Percentiles rank a stretch among this genome's conserved stretches.
Conservation (phyloP, 1,140 invertebrate species). For the Heliconius hewitsoni region DNA sequence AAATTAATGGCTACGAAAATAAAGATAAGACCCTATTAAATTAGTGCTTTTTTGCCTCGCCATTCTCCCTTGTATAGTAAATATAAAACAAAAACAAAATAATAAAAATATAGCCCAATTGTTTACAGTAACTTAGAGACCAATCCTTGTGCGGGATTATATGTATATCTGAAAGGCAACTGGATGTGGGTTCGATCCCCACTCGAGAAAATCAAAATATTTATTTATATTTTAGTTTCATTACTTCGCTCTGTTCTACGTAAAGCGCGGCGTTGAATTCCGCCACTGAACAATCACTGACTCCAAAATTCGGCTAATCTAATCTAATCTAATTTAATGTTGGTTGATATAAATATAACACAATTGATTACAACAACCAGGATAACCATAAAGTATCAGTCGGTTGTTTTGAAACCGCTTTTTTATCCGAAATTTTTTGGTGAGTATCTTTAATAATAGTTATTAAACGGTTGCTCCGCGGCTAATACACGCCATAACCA, state of each 20-base stretch:
- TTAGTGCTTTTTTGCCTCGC: not conserved
- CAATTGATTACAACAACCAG: slow-evolving; percentile 23
- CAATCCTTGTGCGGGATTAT: too few species aligned
- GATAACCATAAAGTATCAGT: slow-evolving; percentile 32
- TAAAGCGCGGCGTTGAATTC: too few species aligned
- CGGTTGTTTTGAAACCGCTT: slow-evolving; percentile 28
- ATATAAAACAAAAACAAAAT: not conserved
- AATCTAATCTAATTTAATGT: too few species aligned
- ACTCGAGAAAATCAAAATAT: too few species aligned
- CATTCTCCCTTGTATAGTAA: not conserved
- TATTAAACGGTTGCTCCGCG: slow-evolving; percentile 71
- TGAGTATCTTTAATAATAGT: slow-evolving; percentile 71
- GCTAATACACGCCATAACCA: slow-evolving; percentile 68
- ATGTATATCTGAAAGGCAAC: too few species aligned
- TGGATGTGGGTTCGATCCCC: too few species aligned
- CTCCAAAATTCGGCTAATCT: too few species aligned
- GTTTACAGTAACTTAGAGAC: slow-evolving; percentile 5
- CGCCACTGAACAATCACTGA: too few species aligned
- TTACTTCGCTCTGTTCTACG: too few species aligned
- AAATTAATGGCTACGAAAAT: slow-evolving; percentile 23
- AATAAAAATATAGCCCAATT: not conserved
- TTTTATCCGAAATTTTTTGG: slow-evolving; percentile 52
- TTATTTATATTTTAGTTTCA: too few species aligned
- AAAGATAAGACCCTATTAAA: slow-evolving; percentile 22
- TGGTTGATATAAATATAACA: too few species aligned